These are phyloP conservation scores for Sorex araneus DNA, from an alignment of 2,113 vertebrate genomes.

Conservation along the genomic window DNA sequence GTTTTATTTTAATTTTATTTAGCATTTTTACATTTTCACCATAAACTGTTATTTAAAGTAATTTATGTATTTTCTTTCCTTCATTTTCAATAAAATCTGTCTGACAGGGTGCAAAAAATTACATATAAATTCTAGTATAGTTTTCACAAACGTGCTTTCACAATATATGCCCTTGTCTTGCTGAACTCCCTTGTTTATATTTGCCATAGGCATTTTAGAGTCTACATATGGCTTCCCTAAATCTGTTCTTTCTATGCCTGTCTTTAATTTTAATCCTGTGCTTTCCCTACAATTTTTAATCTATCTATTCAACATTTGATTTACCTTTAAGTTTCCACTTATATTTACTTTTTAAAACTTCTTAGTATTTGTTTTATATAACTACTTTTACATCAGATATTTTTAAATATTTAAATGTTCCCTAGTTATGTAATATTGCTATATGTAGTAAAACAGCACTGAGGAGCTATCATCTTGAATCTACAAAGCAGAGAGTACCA, in stretches of 20 bases:
- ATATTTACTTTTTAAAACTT: neutral
- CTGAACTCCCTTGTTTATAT: neutral
- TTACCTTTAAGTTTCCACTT: neutral
- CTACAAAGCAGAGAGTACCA: too few relatives aligned
- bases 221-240: neutral
- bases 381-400: neutral
- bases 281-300: neutral
- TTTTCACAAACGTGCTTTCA: neutral
- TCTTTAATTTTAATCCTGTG: neutral
- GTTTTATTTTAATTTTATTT: neutral
- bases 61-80: neutral
- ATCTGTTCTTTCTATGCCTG: neutral
- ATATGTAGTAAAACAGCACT: too few relatives aligned
- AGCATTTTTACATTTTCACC: neutral
- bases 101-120: neutral
- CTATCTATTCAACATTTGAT: neutral
- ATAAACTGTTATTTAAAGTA: neutral
- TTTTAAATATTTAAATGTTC: too few relatives aligned
- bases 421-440: too few relatives aligned
- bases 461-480: too few relatives aligned
- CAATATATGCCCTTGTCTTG: neutral
- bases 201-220: neutral
- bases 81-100: neutral
- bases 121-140: neutral
- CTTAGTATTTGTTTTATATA: neutral